phyloP scores from a whole-genome alignment of 2,113 vertebrate genomes.

The Canis aureus region DNA sequence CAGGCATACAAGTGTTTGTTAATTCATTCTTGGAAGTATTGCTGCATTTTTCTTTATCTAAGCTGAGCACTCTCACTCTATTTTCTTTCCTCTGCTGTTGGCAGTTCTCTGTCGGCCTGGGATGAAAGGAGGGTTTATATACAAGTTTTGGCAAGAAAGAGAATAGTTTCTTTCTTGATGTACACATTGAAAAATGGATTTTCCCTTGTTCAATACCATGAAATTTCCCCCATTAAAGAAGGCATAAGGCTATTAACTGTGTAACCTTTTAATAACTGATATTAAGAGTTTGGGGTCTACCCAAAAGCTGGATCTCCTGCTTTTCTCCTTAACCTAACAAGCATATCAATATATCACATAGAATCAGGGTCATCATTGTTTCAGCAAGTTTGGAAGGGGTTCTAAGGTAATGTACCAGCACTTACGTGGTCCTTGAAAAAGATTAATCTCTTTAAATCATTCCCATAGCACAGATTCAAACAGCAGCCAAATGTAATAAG shows the following conservation, averaged over 20 bases:
- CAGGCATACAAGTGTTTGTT: not conserved
- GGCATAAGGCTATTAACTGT: not conserved
- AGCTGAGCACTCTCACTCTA: not conserved
- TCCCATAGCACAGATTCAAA: conserved; percentile 73
- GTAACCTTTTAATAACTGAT: not conserved
- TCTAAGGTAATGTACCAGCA: conserved; percentile 20
- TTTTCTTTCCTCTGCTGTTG: not conserved
- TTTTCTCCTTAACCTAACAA: conserved; percentile 26
- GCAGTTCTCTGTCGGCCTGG: not conserved
- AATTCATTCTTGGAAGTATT: conserved; percentile 20
- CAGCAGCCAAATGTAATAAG: conserved; percentile 74
- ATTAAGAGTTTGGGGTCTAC: not conserved
- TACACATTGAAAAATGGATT: not conserved
- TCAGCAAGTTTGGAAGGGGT: conserved; percentile 56
- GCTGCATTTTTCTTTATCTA: not conserved
- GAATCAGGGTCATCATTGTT: conserved; percentile 17
- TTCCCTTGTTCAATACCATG: not conserved
- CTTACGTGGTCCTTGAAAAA: conserved; percentile 68
- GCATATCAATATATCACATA: not conserved
- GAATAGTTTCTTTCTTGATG: not conserved
- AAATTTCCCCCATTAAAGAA: not conserved
- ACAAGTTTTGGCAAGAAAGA: conserved; percentile 6
- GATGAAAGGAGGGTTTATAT: not conserved
- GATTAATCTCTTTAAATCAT: conserved; percentile 77
- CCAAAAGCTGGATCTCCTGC: not conserved